Base-by-base conservation (phyloP, 2,797 vertebrate genomes). In the Sebastes vulpes region DNA sequence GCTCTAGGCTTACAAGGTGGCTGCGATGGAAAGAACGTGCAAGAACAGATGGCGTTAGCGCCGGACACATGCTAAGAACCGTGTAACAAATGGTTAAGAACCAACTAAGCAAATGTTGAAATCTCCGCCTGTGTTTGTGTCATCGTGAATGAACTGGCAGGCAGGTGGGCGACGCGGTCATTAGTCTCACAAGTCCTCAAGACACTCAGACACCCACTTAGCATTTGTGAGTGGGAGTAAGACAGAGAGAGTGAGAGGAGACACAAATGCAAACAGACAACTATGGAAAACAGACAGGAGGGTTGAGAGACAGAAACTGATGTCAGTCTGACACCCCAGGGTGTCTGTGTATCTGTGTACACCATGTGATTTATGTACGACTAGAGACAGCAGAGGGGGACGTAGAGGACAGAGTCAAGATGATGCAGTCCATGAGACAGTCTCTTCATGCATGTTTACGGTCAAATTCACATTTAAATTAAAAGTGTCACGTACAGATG, bases 201-300 rank as follows among this genome's bases (percentile, higher is more conserved):
- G 77, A 86, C 79, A 84, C 86, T 87, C 76, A 79, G 72, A 90
- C 88, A 89, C 83, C 83, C 84, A 94, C 91, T 94, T 92, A 90
- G 86, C 82, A 65, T 87, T 81, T 84, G 75, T 59, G 76, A 79
- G 69, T 72, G 18, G 28, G 20, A 50, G 26, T 21, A 58, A 81
- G 57, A 64, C 61, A 31, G 68, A 60, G 54, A 21, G 12, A 32
- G 52, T 25, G 72, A 69, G 58, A 65, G 60, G 46, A 68, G 59
- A 69, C 31, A 63, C 31, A 86, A 77, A 81, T 80, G 82, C 78
- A 83, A 86, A 82, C 82, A 68, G 59, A 68, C 81, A 66, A 56
- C 57, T 9, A 25, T 16, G 58, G 63, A 70, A 68, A 70, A 81
- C 72, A 70, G 67, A 70, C 48, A 59, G 71, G 32, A 21, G 58